Evolutionary conservation across 2,797 vertebrate species (phyloP), one percentile per base, ranked within the genome.

Genomic region (Pelobates cultripes): DNA sequence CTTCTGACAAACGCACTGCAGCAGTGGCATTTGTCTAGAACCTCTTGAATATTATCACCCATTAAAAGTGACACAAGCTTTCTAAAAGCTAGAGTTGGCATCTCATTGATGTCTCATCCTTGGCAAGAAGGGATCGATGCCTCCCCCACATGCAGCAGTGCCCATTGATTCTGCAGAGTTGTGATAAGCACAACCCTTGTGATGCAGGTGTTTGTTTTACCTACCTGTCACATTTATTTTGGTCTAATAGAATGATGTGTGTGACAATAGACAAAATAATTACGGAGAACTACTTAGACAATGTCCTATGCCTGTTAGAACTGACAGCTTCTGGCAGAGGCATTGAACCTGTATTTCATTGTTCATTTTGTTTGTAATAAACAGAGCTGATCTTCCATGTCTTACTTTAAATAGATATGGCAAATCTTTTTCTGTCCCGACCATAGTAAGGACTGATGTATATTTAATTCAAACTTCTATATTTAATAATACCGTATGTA

Each of bases 161-260:
- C 15, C 13, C 5, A 15, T 61, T 61, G 57, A 61, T 61, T 64
- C 28, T 64, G 61, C 17, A 4, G 5, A 40, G 2, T 64, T 40
- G 7, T 64, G 7, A 64, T 7, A 17, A 64, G 14, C 61, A 3
- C 17, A 64, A 5, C 47, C 5, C 47, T 51, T 51, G 28, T 28
- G 28, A 28, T 28, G 47, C 47, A 51, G 47, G 61, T 64, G 61
- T 64, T 64, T 64, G 40, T 64, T 64, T 64, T 64, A 64, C 28
- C 28, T 64, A 40, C 28, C 61, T 64, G 61, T 40, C 61, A 64
- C 5, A 6, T 64, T 7, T 64, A 14, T 64, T 64, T 64, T 51
- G 47, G n/a, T 64, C 61, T 64, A 64, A 28, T 64, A 64, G 61
- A 64, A 17, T 64, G 61, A 64, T 64, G 61, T 64, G 57, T 60